Evolutionary conservation across 1,140 invertebrate genomes (phyloP).

Genomic region (Heterodera carotae): DNA sequence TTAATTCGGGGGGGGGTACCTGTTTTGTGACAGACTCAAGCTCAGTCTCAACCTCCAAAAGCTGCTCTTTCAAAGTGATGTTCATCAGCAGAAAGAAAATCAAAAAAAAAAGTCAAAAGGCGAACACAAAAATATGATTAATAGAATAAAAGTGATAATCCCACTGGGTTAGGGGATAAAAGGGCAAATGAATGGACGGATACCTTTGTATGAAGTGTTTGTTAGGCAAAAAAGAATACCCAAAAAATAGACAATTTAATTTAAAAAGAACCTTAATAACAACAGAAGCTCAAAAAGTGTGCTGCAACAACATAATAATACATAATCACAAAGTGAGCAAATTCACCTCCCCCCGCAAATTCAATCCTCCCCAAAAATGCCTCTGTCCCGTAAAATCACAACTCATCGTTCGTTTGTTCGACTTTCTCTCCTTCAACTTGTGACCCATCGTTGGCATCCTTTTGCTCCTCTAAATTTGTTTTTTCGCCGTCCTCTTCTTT

Average conservation of each 20-base stretch:
- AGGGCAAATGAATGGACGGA: no score
- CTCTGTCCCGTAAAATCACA: neutral
- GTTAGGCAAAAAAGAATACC: neutral
- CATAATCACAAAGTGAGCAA: no score
- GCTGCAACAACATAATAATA: no score
- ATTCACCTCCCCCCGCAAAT: neutral
- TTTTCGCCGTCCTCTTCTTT: neutral
- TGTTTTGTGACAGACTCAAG: slow-evolving; percentile 25
- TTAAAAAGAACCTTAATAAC: neutral
- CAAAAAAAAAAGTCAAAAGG: no score
- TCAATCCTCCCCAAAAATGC: neutral
- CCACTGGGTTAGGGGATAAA: no score
- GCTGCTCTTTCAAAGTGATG: slow-evolving; percentile 15
- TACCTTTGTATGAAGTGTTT: no score
- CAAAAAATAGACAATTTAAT: neutral
- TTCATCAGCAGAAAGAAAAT: neutral
- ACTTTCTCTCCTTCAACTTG: neutral
- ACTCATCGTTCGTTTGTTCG: neutral
- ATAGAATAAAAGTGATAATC: no score
- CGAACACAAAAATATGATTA: no score
- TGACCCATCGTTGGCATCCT: neutral
- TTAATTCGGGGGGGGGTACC: slow-evolving; percentile 5
- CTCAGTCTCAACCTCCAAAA: slow-evolving; percentile 19
- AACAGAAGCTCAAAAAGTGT: neutral
- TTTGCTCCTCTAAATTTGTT: neutral